Conservation (phyloP, 2,797 vertebrate genomes). For the Aldrovandia affinis region DNA sequence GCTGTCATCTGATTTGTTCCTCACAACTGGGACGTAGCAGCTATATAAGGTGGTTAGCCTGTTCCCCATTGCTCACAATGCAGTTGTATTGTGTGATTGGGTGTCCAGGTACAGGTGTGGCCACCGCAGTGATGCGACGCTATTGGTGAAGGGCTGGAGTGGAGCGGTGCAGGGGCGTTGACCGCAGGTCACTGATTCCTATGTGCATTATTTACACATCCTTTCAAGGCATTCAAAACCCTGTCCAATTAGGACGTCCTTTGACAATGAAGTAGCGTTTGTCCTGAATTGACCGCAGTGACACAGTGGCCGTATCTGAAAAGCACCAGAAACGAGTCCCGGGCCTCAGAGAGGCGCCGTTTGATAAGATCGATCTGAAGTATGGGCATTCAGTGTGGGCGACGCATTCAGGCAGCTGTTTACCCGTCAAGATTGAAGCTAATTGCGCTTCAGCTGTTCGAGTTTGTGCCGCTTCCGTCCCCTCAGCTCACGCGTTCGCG, state of each 20-base stretch:
- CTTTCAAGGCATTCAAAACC: too few species aligned
- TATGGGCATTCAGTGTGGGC: not conserved
- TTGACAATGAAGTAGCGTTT: too few species aligned
- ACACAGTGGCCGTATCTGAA: not conserved
- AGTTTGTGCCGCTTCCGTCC: not conserved
- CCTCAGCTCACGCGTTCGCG: not conserved
- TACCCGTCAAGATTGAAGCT: not conserved
- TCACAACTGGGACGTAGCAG: not conserved
- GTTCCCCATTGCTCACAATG: not conserved
- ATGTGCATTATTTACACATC: too few species aligned
- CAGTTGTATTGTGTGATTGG: not conserved
- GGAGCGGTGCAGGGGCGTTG: too few species aligned
- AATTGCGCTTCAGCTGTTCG: not conserved
- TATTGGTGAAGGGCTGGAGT: too few species aligned
- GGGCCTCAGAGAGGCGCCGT: not conserved
- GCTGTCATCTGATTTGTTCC: not conserved
- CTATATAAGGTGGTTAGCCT: not conserved
- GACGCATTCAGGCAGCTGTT: not conserved
- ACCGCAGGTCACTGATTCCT: too few species aligned
- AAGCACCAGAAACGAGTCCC: not conserved
- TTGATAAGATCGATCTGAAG: conserved; percentile 8
- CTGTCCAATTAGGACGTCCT: too few species aligned
- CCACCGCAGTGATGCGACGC: too few species aligned
- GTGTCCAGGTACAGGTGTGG: too few species aligned
- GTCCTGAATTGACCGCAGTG: not conserved